Evolutionary conservation across 2,113 vertebrate genomes (phyloP).

Genomic region (Grammomys surdaster): DNA sequence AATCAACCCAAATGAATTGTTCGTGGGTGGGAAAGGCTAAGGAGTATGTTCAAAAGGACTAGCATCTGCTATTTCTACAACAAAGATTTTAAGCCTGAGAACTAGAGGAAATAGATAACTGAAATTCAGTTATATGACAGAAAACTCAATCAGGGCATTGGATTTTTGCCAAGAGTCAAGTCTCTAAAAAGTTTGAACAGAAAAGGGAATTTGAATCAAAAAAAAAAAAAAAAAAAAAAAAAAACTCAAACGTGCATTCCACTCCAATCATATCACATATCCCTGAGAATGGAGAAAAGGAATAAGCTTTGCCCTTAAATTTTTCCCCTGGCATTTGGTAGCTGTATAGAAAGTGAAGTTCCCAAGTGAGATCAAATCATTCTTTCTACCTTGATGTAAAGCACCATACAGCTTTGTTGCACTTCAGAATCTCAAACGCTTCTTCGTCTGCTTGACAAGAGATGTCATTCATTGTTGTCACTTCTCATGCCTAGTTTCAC

Average conservation of each 20-base stretch:
- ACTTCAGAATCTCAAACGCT: background rate
- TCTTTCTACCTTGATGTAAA: background rate
- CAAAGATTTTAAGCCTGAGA: background rate
- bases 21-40: background rate
- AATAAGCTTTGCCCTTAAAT: constrained; percentile 32
- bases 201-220: background rate
- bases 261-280: background rate
- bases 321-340: background rate
- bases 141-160: background rate
- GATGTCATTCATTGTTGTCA: background rate
- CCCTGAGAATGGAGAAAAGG: background rate
- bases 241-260: constrained; percentile 8
- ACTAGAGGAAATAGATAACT: background rate
- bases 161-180: constrained; percentile 6
- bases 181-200: constrained; percentile 4
- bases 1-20: background rate
- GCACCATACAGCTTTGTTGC: background rate
- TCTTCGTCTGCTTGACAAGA: background rate
- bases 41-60: background rate
- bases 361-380: background rate
- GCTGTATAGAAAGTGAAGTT: background rate
- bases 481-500: background rate
- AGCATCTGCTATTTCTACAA: background rate
- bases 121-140: constrained; percentile 6
- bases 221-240: background rate